Conservation (phyloP, 2,888 invertebrate species). For the Drosophila austrosaltans region DNA sequence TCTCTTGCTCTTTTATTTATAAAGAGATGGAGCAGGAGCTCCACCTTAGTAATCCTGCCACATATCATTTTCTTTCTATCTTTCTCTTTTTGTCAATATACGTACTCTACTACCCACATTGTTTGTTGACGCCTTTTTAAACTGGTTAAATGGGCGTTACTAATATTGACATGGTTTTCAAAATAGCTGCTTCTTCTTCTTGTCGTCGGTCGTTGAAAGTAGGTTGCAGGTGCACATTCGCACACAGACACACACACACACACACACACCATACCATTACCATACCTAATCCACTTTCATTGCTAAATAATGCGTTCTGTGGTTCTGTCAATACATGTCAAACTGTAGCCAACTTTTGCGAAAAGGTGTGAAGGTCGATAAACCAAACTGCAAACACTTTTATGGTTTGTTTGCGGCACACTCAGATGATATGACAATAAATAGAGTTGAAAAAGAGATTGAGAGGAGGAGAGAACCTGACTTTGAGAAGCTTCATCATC, state of each 20-base stretch:
- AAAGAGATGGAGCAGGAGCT: not conserved
- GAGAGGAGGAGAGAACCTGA: not conserved
- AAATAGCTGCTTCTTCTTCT: conserved; percentile 25
- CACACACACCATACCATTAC: not conserved
- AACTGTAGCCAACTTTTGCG: conserved; percentile 36
- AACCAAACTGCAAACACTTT: conserved; percentile 59
- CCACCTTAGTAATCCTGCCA: not conserved
- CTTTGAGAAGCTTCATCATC: not conserved
- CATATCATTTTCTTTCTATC: not conserved
- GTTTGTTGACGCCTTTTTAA: conserved; percentile 51
- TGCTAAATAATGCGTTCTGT: conserved; percentile 57
- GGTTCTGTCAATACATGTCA: conserved; percentile 41
- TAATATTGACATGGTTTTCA: conserved; percentile 66
- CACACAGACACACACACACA: not conserved
- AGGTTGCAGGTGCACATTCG: conserved; percentile 48
- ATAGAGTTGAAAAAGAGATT: not conserved
- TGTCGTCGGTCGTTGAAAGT: conserved; percentile 43
- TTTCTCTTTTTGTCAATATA: conserved; percentile 43
- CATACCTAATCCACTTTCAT: conserved; percentile 68
- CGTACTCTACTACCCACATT: conserved; percentile 6
- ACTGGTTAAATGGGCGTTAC: conserved; percentile 68
- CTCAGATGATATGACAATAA: not conserved
- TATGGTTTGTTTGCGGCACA: conserved; percentile 59
- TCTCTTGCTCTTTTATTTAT: conserved; percentile 2
- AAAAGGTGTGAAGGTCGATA: conserved; percentile 43